Evolutionary conservation across 30 jellyfish, hydroid and myxozoan species (phyloP), one percentile per base, ranked within the genome.

Genomic region (Pseudorhiza aurosa): DNA sequence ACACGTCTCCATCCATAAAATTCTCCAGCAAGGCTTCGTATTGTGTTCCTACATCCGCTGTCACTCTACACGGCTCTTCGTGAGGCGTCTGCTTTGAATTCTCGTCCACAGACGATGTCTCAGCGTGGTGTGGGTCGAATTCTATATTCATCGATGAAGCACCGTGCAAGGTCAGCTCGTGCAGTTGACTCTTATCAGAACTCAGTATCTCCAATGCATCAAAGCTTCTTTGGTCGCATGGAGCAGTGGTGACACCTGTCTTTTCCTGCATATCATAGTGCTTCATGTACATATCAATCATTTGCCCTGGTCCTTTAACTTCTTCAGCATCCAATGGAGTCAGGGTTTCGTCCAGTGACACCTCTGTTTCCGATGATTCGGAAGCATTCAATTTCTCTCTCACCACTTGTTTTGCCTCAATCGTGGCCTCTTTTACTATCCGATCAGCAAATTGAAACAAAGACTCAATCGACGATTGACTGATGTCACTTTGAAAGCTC

Each of bases 81-180:
- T 45, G 75, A 35, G 75, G 68, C 28, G 65, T 17, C 28, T 72
- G 75, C 40, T 32, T 72, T 0, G 88, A 75, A 44, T 75, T 75
- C 30, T 77, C 90, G 47, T 77, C 90, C 0, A 77, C 90, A 7
- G 90, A 77, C 7, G 90, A 77, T 8, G 90, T 77, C 59, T 77
- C 90, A 50, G 63, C 63, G 18, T 62, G 90, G 24, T 58, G 65
- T 14, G 80, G 82, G 32, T 77, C 74, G 11, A 77, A 77, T 24
- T 77, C 90, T 1, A 77, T 25, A 42, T 47, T 27, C 9, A n/a
- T n/a, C n/a, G n/a, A n/a, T n/a, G n/a, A n/a, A n/a, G n/a, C n/a
- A n/a, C n/a, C n/a, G n/a, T n/a, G n/a, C n/a, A n/a, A n/a, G n/a
- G n/a, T n/a, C n/a, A n/a, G n/a, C n/a, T n/a, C n/a, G n/a, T n/a